phyloP scores from a whole-genome alignment of 1,140 invertebrate genomes.

The Drosophila nannoptera region DNA sequence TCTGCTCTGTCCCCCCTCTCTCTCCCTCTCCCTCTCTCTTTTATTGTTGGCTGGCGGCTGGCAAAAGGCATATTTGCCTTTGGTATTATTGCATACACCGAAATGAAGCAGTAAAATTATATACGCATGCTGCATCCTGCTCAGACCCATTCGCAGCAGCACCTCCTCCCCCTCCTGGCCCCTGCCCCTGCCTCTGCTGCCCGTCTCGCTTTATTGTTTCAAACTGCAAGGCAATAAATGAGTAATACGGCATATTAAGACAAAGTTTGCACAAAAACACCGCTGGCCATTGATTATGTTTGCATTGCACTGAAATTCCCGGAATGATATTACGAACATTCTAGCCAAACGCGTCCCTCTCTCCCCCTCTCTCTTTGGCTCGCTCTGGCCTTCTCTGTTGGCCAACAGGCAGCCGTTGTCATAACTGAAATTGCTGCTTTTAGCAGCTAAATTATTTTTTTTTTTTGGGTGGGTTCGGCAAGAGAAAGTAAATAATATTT shows the following conservation, averaged over 20 bases:
- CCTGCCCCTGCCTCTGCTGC: neutral
- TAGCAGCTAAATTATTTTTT: too few relatives aligned
- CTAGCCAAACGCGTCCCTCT: neutral
- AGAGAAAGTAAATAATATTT: too few relatives aligned
- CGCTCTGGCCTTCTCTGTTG: too few relatives aligned
- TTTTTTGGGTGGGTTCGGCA: too few relatives aligned
- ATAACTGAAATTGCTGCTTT: too few relatives aligned
- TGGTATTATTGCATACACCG: slow-evolving; percentile 53
- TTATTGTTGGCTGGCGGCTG: slow-evolving; percentile 20
- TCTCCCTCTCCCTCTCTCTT: slow-evolving; percentile 24
- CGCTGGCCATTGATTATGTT: slow-evolving; percentile 23
- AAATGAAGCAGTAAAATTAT: slow-evolving; percentile 68
- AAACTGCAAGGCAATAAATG: slow-evolving; percentile 65
- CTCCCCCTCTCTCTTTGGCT: too few relatives aligned
- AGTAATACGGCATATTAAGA: slow-evolving; percentile 62
- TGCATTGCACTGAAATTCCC: slow-evolving; percentile 18
- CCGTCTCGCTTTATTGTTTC: slow-evolving; percentile 49
- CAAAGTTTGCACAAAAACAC: slow-evolving; percentile 49
- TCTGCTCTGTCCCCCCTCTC: slow-evolving; percentile 24
- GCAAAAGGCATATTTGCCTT: slow-evolving; percentile 47
- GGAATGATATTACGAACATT: slow-evolving; percentile 5
- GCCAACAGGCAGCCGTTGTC: too few relatives aligned
- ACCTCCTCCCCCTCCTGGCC: neutral
- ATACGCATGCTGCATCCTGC: slow-evolving; percentile 35
- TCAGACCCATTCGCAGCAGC: neutral